Percentiles rank a stretch among this genome's conserved stretches.
phyloP scores from a whole-genome alignment of 64 coral and sea anemone genomes.

The Pachyseris speciosa region DNA sequence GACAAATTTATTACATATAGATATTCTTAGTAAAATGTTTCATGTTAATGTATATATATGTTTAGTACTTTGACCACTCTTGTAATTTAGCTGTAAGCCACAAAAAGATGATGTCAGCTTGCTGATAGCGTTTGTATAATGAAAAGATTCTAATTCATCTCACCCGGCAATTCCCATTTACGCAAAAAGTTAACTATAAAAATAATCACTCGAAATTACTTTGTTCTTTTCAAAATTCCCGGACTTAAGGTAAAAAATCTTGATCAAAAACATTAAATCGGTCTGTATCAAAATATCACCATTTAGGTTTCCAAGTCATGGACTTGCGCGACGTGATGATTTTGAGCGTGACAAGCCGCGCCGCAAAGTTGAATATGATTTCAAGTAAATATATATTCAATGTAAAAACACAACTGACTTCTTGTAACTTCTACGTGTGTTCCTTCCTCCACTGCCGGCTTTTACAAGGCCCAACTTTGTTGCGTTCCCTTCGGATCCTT shows the following conservation, averaged over 20 bases:
- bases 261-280: background rate
- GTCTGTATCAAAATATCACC: background rate
- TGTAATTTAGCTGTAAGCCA: too few species aligned
- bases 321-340: too few species aligned
- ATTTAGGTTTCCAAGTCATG: too few species aligned
- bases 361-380: background rate
- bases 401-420: conserved; percentile 62
- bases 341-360: background rate
- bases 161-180: background rate
- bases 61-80: too few species aligned
- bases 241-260: background rate
- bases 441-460: conserved; percentile 95
- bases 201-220: background rate
- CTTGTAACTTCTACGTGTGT: conserved; percentile 83
- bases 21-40: too few species aligned
- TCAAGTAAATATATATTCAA: background rate
- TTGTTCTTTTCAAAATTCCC: background rate
- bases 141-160: background rate
- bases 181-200: background rate
- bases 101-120: background rate
- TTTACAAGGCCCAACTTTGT: conserved; percentile 93
- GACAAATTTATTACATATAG: too few species aligned
- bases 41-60: too few species aligned
- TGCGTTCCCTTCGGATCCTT: conserved; percentile 90
- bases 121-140: background rate